Percentiles rank a stretch among this genome's conserved stretches.
These are phyloP conservation scores for Lasioglossum figueresi DNA, from an alignment of 2,888 invertebrate genomes.

Conservation along the genomic window DNA sequence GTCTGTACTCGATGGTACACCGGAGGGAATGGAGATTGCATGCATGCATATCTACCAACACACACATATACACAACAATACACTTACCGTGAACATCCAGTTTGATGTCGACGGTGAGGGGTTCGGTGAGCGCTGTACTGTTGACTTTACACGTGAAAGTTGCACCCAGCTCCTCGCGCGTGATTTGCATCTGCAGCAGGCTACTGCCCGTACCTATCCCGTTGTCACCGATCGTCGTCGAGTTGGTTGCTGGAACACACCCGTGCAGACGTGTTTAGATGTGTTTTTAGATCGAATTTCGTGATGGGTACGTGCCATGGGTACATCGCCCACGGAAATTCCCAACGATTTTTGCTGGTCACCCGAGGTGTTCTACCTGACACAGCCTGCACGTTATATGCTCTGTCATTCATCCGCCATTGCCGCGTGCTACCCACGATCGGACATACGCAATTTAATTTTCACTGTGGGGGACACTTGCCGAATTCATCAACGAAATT, in stretches of 20 bases:
- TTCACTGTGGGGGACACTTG: too few relatives aligned
- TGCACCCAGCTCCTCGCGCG: conserved; percentile 89
- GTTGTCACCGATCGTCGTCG: conserved; percentile 84
- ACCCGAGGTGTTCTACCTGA: background rate
- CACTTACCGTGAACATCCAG: conserved; percentile 91
- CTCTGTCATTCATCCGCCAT: background rate
- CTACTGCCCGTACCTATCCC: conserved; percentile 88
- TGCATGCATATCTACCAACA: background rate
- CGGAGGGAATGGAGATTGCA: conserved; percentile 1
- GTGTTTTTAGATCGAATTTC: conserved; percentile 20
- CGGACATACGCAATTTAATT: too few relatives aligned
- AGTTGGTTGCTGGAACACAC: conserved; percentile 84
- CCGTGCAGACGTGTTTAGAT: conserved; percentile 1
- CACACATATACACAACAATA: background rate
- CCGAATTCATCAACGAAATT: too few relatives aligned
- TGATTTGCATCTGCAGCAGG: conserved; percentile 87
- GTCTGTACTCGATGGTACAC: background rate
- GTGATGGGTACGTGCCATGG: background rate
- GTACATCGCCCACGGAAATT: background rate
- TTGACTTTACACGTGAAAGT: conserved; percentile 90
- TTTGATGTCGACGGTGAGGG: conserved; percentile 86
- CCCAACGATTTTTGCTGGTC: background rate
- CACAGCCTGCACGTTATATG: background rate
- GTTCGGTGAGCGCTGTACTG: conserved; percentile 88
- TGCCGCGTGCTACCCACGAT: background rate